Percentiles rank a stretch among this genome's conserved stretches.
These are phyloP conservation scores for Unio delphinus DNA, from an alignment of 2,888 invertebrate genomes.

Conservation along the genomic window DNA sequence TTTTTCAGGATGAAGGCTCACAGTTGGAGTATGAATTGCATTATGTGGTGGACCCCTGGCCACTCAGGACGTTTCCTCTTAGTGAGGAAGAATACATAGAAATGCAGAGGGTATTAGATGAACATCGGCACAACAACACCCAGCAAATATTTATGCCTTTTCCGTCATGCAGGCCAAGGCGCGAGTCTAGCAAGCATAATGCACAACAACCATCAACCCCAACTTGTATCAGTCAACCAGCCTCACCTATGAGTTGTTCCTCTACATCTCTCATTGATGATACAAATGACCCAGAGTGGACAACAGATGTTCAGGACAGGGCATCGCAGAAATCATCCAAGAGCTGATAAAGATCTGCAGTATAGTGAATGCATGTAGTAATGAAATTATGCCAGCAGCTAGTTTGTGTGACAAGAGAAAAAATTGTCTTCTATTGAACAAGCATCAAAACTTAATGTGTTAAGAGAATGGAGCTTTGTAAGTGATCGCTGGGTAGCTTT, in stretches of 20 bases:
- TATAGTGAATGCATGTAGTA: too few species aligned
- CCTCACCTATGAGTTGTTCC: constrained; percentile 55
- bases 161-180: neutral
- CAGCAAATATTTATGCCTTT: neutral
- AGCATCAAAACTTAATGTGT: too few species aligned
- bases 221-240: constrained; percentile 31
- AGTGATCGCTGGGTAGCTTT: too few species aligned
- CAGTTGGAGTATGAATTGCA: constrained; percentile 16
- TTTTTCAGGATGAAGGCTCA: constrained; percentile 21
- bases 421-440: too few species aligned
- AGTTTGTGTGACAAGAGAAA: too few species aligned
- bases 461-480: too few species aligned
- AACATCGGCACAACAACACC: constrained; percentile 6
- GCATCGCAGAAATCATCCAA: constrained; percentile 1
- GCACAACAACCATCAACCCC: constrained; percentile 17
- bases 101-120: constrained; percentile 46
- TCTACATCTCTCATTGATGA: constrained; percentile 52
- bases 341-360: too few species aligned
- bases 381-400: too few species aligned
- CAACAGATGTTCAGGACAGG: constrained; percentile 20
- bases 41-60: constrained; percentile 53
- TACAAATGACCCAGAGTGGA: constrained; percentile 68
- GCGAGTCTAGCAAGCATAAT: constrained; percentile 5
- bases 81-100: constrained; percentile 52
- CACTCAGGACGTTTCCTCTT: constrained; percentile 59